phyloP scores from a whole-genome alignment of 1,140 invertebrate species.

The Euura saliciscinereae region DNA sequence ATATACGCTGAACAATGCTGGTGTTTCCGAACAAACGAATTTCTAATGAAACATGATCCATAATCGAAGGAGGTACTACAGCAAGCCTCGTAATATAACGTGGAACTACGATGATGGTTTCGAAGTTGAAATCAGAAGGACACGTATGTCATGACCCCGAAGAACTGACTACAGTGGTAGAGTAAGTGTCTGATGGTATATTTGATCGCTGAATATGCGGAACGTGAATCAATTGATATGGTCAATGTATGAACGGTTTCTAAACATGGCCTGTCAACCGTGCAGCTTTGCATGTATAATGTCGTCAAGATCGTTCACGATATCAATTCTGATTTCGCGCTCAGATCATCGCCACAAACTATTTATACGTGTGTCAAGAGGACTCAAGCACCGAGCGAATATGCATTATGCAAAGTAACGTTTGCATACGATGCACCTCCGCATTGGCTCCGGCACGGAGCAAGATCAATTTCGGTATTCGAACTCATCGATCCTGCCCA shows the following conservation, averaged over 20 bases:
- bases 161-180: background rate
- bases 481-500: background rate
- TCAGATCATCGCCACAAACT: background rate
- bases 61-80: too few species aligned
- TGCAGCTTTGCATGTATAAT: background rate
- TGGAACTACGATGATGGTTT: background rate
- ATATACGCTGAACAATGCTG: background rate
- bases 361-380: background rate
- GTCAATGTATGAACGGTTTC: too few species aligned
- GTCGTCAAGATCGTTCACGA: background rate
- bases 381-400: background rate
- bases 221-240: too few species aligned
- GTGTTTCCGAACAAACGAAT: too few species aligned
- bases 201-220: too few species aligned
- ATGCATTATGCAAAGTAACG: constrained; percentile 5
- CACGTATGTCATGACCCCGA: background rate
- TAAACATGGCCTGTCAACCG: too few species aligned
- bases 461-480: constrained; percentile 5
- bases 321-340: background rate
- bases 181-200: too few species aligned
- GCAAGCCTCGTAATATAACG: background rate
- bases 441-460: background rate
- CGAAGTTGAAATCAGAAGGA: background rate
- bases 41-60: too few species aligned
- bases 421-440: constrained; percentile 4